Base-by-base conservation (phyloP, 2,113 vertebrate genomes). In the Morphnarchus princeps region DNA sequence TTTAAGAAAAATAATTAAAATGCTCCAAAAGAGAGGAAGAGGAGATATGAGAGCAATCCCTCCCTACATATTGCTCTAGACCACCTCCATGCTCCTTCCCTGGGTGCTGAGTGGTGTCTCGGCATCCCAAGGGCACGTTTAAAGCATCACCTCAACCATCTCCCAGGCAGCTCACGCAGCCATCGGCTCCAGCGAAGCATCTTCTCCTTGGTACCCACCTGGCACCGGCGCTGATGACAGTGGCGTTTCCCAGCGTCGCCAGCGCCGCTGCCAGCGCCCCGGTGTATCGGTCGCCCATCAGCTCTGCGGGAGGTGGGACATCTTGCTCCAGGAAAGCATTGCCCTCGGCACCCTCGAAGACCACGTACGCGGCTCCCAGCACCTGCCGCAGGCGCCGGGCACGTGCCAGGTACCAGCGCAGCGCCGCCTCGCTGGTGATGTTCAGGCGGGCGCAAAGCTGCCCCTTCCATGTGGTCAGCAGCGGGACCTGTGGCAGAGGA, bases 401-500 rank as follows among this genome's bases (percentile, higher is more conserved):
- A 18, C 97, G 97, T 9, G 98, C 98, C 98, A 99, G 95, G 96
- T 98, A 99, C 99, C 99, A 99, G 95, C 87, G 91, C 57, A 98
- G 97, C 0, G 98, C 99, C 28, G 69, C 97, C n/a, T 98, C 96
- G 36, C 98, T 99, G 90, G 98, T 98, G 95, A 99, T 96, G 34
- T 99, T 99, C 71, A 99, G 98, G 96, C 98, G 98, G 59, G 99
- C 98, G 0, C 99, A 98, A 83, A 99, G 98, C 88, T 80, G 98
- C 38, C 98, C 99, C 94, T 95, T 98, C 99, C 99, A 99, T 52
- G 96, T 98, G 83, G 97, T 98, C 97, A 99, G 97, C 95, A 99
- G 91, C 0, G 99, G 99, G 70, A 98, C 93, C 99, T 99, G 95
- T 1, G 0, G 52, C 24, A 22, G 36, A 45, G 28, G n/a, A 2